Conservation (phyloP, 2,113 vertebrate genomes). For the Cercopithecus mona region DNA sequence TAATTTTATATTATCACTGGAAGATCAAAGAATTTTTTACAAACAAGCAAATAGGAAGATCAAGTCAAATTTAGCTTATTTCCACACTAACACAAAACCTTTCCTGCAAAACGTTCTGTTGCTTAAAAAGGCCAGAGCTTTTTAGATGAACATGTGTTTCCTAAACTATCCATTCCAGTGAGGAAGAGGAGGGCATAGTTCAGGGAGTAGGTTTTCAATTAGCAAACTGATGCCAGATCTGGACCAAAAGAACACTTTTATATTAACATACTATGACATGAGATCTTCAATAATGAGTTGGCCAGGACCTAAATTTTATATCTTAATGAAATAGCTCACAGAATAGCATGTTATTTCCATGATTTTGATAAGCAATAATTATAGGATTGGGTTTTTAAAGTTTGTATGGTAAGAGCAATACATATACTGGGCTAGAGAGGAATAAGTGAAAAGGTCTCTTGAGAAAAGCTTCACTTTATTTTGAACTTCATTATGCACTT, state of each 20-base stretch:
- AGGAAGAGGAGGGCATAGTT: too few species aligned
- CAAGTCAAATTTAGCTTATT: background rate
- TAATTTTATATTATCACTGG: background rate
- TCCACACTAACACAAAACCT: background rate
- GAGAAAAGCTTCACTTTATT: background rate
- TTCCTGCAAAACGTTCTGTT: background rate
- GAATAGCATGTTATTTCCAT: background rate
- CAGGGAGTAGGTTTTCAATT: background rate
- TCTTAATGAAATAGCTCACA: conserved; percentile 1
- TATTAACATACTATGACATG: background rate
- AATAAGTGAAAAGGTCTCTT: background rate
- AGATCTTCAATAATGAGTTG: background rate
- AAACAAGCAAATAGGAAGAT: background rate
- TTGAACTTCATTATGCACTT: conserved; percentile 1
- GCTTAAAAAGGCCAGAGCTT: background rate
- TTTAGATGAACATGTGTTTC: background rate
- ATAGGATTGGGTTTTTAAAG: background rate
- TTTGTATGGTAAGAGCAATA: background rate
- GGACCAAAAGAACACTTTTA: background rate
- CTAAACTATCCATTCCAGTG: background rate
- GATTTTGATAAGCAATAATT: conserved; percentile 48
- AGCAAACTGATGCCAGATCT: background rate
- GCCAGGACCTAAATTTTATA: background rate
- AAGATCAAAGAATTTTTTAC: background rate
- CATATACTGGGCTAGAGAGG: background rate